These are phyloP conservation scores for Operophtera brumata DNA, from an alignment of 2,888 invertebrate genomes.

Conservation along the genomic window DNA sequence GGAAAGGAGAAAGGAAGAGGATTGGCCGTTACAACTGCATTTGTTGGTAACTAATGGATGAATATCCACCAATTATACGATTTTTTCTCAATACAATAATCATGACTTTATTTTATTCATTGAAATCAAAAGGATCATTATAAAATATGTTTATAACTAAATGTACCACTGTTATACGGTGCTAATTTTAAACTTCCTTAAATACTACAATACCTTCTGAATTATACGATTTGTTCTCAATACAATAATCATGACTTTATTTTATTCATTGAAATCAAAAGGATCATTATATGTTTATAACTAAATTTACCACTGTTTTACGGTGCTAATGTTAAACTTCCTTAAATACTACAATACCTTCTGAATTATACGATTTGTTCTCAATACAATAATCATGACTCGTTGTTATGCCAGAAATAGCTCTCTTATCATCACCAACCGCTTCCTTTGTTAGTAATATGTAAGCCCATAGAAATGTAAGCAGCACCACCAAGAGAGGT, in stretches of 20 bases:
- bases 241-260: constrained; percentile 3
- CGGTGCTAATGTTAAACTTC: neutral
- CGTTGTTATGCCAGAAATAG: constrained; percentile 12
- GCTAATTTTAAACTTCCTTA: neutral
- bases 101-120: no score
- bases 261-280: no score
- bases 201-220: no score
- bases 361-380: constrained; percentile 8
- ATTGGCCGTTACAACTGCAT: no score
- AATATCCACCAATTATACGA: no score
- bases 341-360: constrained; percentile 16
- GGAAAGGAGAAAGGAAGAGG: no score
- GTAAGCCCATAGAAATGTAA: constrained; percentile 44
- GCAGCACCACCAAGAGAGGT: constrained; percentile 47
- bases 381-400: constrained; percentile 4
- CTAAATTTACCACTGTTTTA: no score
- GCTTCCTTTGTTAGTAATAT: constrained; percentile 57
- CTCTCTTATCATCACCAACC: constrained; percentile 32
- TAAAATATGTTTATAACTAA: no score
- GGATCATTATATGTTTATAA: no score
- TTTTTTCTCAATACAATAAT: constrained; percentile 1
- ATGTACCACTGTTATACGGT: no score
- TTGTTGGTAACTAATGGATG: no score
- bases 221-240: constrained; percentile 9
- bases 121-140: no score